A percentile compares a stretch with the other conserved stretches of the same genome.
Evolutionary conservation across 2,888 invertebrate genomes (phyloP).

Genomic region (Synanthedon tipuliformis): DNA sequence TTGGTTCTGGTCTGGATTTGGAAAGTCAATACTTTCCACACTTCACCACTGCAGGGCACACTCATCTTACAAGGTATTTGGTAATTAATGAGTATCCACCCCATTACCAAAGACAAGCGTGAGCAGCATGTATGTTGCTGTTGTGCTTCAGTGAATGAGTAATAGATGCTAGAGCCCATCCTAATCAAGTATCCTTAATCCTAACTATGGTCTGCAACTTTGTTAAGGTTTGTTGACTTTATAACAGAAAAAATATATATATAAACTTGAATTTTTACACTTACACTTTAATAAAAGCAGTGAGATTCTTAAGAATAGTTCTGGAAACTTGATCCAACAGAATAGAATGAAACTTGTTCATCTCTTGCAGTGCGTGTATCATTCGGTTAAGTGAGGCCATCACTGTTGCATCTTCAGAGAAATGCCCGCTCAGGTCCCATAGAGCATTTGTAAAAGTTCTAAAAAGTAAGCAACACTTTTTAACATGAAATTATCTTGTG

Average conservation of each 20-base stretch:
- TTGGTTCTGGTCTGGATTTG: too few species aligned
- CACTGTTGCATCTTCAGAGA: constrained; percentile 85
- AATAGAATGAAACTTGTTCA: constrained; percentile 93
- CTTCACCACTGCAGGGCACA: too few species aligned
- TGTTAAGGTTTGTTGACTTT: too few species aligned
- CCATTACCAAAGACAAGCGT: too few species aligned
- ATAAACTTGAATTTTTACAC: constrained; percentile 20
- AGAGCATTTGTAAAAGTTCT: constrained; percentile 87
- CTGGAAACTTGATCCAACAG: constrained; percentile 92
- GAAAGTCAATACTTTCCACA: too few species aligned
- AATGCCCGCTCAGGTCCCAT: constrained; percentile 90
- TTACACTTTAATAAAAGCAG: constrained; percentile 90
- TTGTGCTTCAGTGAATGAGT: too few species aligned
- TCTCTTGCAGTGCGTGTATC: constrained; percentile 84
- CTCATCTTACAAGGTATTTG: too few species aligned
- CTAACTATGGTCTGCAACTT: too few species aligned
- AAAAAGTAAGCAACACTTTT: constrained; percentile 11
- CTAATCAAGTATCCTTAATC: too few species aligned
- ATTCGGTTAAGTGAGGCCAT: constrained; percentile 77
- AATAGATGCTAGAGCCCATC: neutral
- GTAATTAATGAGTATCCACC: too few species aligned
- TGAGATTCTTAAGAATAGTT: constrained; percentile 90
- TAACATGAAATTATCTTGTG: too few species aligned
- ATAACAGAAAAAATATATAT: neutral
- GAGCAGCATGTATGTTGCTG: too few species aligned